Conservation (phyloP, 2,888 invertebrate species). For the Chromoteleia sp. region DNA sequence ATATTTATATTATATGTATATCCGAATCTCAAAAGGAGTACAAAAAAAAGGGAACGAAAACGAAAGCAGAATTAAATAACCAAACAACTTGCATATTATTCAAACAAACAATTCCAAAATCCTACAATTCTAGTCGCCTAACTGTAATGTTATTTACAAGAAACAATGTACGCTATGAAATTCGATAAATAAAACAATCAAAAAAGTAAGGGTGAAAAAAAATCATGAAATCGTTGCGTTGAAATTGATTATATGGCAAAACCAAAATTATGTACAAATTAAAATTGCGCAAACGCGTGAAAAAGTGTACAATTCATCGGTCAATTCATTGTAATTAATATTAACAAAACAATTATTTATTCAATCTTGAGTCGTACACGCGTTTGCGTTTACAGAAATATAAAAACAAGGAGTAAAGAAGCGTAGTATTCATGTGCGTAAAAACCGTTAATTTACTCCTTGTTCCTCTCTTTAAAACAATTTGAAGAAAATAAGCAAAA, state of each 20-base stretch:
- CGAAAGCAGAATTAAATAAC: slow-evolving; percentile 4
- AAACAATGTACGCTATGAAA: not conserved
- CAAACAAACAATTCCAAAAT: slow-evolving; percentile 36
- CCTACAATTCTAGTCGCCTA: slow-evolving; percentile 9
- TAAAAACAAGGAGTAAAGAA: slow-evolving; percentile 26
- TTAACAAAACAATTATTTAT: slow-evolving; percentile 13
- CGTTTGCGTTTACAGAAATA: slow-evolving; percentile 17
- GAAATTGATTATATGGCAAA: slow-evolving; percentile 31
- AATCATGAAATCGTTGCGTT: slow-evolving; percentile 12
- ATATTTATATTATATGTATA: slow-evolving; percentile 30
- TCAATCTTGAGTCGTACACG: not conserved
- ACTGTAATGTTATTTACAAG: not conserved
- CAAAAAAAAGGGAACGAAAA: slow-evolving; percentile 18
- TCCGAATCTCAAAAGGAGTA: slow-evolving; percentile 60
- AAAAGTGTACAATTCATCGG: slow-evolving; percentile 33
- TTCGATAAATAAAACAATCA: not conserved
- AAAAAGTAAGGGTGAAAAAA: not conserved
- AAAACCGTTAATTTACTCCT: slow-evolving; percentile 6
- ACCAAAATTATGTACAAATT: slow-evolving; percentile 36
- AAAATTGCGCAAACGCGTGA: slow-evolving; percentile 13
- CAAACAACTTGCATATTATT: slow-evolving; percentile 45
- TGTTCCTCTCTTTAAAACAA: slow-evolving; percentile 1
- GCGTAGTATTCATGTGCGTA: not conserved
- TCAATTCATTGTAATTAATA: slow-evolving; percentile 14
- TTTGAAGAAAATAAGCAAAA: not conserved